phyloP scores from a whole-genome alignment of 2,113 vertebrate species.

The Syrrhaptes paradoxus region DNA sequence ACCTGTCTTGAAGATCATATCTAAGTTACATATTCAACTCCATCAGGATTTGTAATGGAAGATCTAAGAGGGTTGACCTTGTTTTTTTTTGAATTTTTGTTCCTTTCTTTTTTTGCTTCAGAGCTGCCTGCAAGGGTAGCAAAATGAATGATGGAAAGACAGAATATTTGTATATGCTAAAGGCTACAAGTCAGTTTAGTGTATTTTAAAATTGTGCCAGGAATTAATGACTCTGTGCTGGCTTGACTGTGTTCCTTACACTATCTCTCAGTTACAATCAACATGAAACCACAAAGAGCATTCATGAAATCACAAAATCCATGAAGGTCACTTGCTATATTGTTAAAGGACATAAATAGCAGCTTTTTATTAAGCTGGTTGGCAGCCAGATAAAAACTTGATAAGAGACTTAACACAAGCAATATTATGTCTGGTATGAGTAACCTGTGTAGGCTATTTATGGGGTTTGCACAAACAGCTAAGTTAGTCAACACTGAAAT shows the following conservation, averaged over 20 bases:
- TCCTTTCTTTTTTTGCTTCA: neutral
- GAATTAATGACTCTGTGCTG: neutral
- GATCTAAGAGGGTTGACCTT: neutral
- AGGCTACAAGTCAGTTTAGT: neutral
- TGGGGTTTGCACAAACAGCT: constrained; percentile 33
- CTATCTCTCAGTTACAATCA: constrained; percentile 4
- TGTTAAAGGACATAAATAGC: constrained; percentile 45
- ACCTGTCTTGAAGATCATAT: neutral
- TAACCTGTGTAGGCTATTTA: constrained; percentile 58
- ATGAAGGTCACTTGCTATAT: constrained; percentile 44
- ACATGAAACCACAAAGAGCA: constrained; percentile 20
- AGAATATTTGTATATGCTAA: neutral
- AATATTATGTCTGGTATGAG: constrained; percentile 60
- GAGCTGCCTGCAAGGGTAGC: neutral
- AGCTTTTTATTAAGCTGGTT: constrained; percentile 37
- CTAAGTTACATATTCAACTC: neutral
- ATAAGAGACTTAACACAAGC: constrained; percentile 43
- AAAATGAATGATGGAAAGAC: neutral
- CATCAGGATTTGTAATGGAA: neutral
- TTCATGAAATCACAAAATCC: constrained; percentile 24
- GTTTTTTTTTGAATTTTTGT: neutral
- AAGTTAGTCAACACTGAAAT: neutral
- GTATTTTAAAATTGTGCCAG: neutral
- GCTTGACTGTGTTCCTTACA: neutral
- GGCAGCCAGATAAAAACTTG: constrained; percentile 33